Evolutionary conservation across 2,888 invertebrate species (phyloP), one percentile per base, ranked within the genome.

Genomic region (Mesorhabditis spiculigera): DNA sequence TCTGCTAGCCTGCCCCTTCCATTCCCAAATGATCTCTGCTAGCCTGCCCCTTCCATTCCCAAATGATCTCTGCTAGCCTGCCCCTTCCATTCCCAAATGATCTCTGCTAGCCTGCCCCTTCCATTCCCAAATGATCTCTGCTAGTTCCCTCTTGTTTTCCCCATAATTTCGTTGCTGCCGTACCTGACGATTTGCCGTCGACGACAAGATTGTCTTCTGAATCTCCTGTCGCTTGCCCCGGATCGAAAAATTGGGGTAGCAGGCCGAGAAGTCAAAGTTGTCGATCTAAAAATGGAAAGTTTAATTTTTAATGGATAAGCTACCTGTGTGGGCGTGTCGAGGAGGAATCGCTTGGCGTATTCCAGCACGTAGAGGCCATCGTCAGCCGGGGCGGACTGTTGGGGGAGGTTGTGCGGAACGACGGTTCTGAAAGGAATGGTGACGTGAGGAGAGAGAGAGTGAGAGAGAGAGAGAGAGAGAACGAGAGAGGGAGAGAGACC

Each of bases 291-390:
- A 74, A 44, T 6, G 45, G 44, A 45, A 66, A 61, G 28, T 13
- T 43, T 13, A 58, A 5, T 1, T 61, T 43, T 8, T 50, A 42
- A 67, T 58, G 43, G 10, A 44, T 28, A 61, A 62, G 8, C 63
- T 70, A 81, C 81, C 71, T 81, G 75, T 69, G 75, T 73, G 16
- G 82, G 81, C 45, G 82, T 79, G 8, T 68, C 71, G 67, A 77
- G 70, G 65, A 83, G 75, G 75, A 83, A 83, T 16, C 78, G 69
- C 63, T 73, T 69, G 41, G 81, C 81, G 68, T 78, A 82, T 69
- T 83, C 83, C 43, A 81, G 74, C 45, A 80, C 75, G 71, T 73
- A 81, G n/a, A 82, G 72, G 4, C 82, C 83, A 67, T 79, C 78
- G 69, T 83, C 83, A 50, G 74, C 78, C 70, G 73, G 74, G 68